Evolutionary conservation across 2,797 vertebrate genomes (phyloP).

Genomic region (Falco novaeseelandiae): DNA sequence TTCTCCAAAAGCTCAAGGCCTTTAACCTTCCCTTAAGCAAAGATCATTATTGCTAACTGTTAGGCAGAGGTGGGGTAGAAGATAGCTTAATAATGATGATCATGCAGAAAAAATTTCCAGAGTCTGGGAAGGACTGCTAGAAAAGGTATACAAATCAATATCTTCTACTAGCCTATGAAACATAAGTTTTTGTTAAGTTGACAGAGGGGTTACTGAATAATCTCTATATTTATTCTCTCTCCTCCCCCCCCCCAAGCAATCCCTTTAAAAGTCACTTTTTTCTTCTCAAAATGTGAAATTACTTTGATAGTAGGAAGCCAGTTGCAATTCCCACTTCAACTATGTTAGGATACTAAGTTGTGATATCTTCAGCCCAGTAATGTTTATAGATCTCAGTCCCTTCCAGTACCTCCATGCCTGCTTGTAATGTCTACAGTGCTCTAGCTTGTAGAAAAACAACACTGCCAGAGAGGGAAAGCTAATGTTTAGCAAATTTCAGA

Average conservation of each 20-base stretch:
- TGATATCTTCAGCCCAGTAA: neutral
- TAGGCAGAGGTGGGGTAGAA: neutral
- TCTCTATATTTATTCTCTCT: neutral
- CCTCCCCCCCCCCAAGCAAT: neutral
- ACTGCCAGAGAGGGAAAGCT: neutral
- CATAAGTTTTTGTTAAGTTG: neutral
- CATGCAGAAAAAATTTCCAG: neutral
- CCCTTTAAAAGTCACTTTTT: conserved; percentile 5
- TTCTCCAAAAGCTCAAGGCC: neutral
- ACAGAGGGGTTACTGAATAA: neutral
- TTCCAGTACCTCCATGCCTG: neutral
- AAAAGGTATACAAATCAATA: neutral
- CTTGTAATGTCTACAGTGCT: neutral
- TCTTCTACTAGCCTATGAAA: neutral
- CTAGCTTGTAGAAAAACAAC: neutral
- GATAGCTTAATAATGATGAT: neutral
- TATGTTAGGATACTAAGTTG: neutral
- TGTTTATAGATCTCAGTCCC: neutral
- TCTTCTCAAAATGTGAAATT: neutral
- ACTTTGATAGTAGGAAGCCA: neutral
- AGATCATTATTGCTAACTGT: neutral
- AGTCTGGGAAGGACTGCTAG: neutral
- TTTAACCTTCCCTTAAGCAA: neutral
- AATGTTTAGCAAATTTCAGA: neutral
- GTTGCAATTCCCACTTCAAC: neutral